Base-by-base conservation (phyloP, 2,113 vertebrate genomes). In the Paraplagusia blochii region DNA sequence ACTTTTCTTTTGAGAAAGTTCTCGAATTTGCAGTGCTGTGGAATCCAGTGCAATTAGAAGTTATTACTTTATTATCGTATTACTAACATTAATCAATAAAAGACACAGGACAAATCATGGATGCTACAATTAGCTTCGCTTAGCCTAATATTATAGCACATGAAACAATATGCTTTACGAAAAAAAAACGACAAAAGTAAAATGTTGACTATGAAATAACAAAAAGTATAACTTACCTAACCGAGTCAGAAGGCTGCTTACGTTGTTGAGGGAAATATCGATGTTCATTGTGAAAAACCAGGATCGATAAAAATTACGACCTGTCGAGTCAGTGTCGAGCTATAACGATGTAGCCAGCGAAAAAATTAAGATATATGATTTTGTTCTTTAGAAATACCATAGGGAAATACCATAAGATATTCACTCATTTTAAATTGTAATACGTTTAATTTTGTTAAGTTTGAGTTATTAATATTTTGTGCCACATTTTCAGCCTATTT, bases 1-100 rank as follows among this genome's bases (percentile, higher is more conserved):
- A 59, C 87, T 78, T 58, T 84, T 91, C 73, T 79, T 87, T 29
- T 74, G 76, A 38, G 58, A 55, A 63, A 88, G 79, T 43, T 87
- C 80, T 39, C 76, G 76, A n/a, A 52, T 83, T 63, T 88, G 71
- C 58, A 88, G 61, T 64, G 70, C 90, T 92, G 18, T 29, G 39
- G 62, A 48, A 64, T 40, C 4, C 11, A 39, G 13, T 12, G 12
- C 13, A 40, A 29, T 29, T 29, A 4, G 6, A 4, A 4, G 22
- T 29, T 6, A 29, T 29, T 29, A 29, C 22, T 4, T 29, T 4
- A 29, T 29, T 29, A 4, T 29, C 6, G 22, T 4, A 29, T 29
- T 29, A 4, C n/a, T n/a, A n/a, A n/a, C 22, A 29, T 29, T 29
- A 29, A 29, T 29, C 6, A 29, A 29, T n/a, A 29, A 29, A 29